Base-by-base conservation (phyloP, 1,140 invertebrate genomes). In the Aphelinus certus region DNA sequence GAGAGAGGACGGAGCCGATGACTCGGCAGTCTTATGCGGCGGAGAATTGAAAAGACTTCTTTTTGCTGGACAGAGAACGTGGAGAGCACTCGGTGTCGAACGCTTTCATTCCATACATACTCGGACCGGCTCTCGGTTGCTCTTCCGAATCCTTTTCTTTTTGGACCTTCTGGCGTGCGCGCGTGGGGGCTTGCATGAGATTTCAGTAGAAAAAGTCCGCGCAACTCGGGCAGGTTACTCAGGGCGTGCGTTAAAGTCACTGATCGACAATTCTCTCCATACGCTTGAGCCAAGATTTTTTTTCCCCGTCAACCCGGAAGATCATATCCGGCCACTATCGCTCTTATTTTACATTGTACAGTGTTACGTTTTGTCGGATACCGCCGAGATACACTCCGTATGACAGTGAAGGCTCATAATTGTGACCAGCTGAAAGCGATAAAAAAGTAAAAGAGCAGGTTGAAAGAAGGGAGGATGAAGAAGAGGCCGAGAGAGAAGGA, bases 21-120 rank as follows among this genome's bases (percentile, higher is more conserved):
- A 74, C 65, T 74, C 58, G 73, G 66, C 73, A 74, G 57, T 74
- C 65, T 61, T 64, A 69, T 47, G 51, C 42, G 60, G n/a, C 49
- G 46, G 51, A 74, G 60, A 74, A 74, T 74, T 63, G 66, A 56
- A 74, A 74, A 69, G 66, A 74, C 46, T 68, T 63, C 48, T 72
- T 66, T 67, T 5, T 61, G 45, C n/a, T 7, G 47, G 2, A 43
- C 7, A 49, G 47, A 71, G 45, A 46, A 64, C 4, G 71, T 58
- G 56, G 56, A 73, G 64, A 73, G 64, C 71, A 61, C 64, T 73
- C 49, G 43, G 49, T 61, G 6, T 26, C 49, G 55, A 45, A 55
- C 43, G 55, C 57, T 67, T 67, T 73, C 57, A 67, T 73, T 73
- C 61, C 65, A 60, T 67, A 71, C 71, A 4, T 49, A 42, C 53